Conservation (phyloP, 2,888 invertebrate genomes). For the Mycalesis mineus region DNA sequence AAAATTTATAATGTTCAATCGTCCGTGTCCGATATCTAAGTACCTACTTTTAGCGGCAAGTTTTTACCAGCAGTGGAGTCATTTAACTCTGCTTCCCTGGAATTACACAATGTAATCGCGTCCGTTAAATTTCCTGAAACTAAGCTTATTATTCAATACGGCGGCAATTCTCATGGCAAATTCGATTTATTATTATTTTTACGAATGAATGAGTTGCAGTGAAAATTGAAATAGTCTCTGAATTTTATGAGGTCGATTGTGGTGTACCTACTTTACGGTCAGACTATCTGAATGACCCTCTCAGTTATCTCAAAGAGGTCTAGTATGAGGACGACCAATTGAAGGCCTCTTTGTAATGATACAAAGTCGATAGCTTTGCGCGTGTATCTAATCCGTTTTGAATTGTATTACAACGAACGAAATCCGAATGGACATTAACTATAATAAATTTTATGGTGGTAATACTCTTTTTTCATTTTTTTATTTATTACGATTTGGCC, state of each 20-base stretch:
- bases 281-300: too few species aligned
- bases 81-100: conserved; percentile 12
- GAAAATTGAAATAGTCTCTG: not conserved
- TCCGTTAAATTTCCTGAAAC: conserved; percentile 14
- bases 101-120: conserved; percentile 18
- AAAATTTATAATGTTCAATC: conserved; percentile 5
- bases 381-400: too few species aligned
- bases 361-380: too few species aligned
- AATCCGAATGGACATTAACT: too few species aligned
- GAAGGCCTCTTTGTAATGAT: too few species aligned
- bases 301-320: too few species aligned
- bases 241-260: not conserved
- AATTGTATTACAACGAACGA: too few species aligned
- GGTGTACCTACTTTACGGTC: too few species aligned
- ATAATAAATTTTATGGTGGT: too few species aligned
- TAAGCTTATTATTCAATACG: conserved; percentile 1
- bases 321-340: too few species aligned
- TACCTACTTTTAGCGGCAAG: not conserved
- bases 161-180: not conserved
- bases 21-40: conserved; percentile 4
- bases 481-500: too few species aligned
- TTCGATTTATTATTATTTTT: not conserved
- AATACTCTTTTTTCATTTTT: too few species aligned
- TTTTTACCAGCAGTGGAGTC: not conserved
- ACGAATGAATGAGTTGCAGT: not conserved